Percentiles rank a stretch among this genome's conserved stretches.
Conservation (phyloP, 2,113 vertebrate species). For the Leptobrachium leishanense region DNA sequence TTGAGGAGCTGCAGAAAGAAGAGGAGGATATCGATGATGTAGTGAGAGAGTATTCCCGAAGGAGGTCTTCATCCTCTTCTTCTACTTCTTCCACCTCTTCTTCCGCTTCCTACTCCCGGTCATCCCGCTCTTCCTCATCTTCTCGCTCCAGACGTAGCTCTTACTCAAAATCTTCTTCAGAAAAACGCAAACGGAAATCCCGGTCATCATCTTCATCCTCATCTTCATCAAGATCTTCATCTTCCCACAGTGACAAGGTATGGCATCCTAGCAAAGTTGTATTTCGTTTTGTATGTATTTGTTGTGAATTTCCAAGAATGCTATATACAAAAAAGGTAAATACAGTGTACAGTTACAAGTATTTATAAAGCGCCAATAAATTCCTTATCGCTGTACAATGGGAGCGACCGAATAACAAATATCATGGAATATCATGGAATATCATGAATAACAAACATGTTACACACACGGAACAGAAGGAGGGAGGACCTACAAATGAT, state of each 20-base stretch:
- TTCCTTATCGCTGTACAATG: too few species aligned
- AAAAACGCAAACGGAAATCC: slow-evolving; percentile 53
- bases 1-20: neutral
- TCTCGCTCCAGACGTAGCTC: slow-evolving; percentile 54
- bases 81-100: slow-evolving; percentile 18
- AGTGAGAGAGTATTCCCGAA: slow-evolving; percentile 43
- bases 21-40: slow-evolving; percentile 10
- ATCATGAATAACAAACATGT: too few species aligned
- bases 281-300: too few species aligned
- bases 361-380: too few species aligned
- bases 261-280: neutral
- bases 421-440: too few species aligned
- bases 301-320: too few species aligned
- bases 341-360: too few species aligned
- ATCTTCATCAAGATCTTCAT: slow-evolving; percentile 56
- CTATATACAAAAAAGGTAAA: too few species aligned
- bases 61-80: slow-evolving; percentile 53
- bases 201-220: slow-evolving; percentile 56
- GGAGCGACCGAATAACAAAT: too few species aligned
- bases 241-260: slow-evolving; percentile 58
- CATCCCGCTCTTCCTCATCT: slow-evolving; percentile 59
- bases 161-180: slow-evolving; percentile 47
- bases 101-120: slow-evolving; percentile 57
- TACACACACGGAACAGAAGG: too few species aligned
- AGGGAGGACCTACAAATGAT: too few species aligned